A percentile compares a stretch with the other conserved stretches of the same genome.
Evolutionary conservation across 2,113 vertebrate species (phyloP).

Genomic region (Platysteira castanea): DNA sequence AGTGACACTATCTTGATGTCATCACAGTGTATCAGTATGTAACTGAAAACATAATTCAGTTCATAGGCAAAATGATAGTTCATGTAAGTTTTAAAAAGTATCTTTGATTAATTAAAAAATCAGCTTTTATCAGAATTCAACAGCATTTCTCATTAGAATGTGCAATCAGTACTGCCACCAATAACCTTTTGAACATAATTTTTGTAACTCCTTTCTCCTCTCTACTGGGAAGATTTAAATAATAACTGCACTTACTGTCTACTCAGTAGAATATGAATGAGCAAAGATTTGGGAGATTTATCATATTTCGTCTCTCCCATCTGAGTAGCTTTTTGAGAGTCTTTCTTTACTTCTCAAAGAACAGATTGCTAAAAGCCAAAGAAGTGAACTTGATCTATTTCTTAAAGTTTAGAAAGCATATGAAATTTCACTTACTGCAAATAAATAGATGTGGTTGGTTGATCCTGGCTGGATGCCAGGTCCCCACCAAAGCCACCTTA

Average conservation of each 20-base stretch:
- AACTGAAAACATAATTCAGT: background rate
- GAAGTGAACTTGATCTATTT: background rate
- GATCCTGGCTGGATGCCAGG: background rate
- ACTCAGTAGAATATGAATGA: background rate
- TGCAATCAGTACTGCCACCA: background rate
- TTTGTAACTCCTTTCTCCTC: background rate
- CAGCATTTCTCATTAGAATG: background rate
- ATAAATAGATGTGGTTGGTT: background rate
- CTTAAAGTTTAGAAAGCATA: background rate
- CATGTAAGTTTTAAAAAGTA: background rate
- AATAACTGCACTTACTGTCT: background rate
- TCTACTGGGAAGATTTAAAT: background rate
- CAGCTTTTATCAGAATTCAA: background rate
- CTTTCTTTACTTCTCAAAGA: background rate
- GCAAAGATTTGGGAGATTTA: background rate
- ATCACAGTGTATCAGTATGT: background rate
- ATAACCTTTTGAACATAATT: background rate
- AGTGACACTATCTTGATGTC: background rate
- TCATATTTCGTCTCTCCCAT: background rate
- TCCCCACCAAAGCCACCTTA: background rate
- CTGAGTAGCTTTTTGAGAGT: background rate
- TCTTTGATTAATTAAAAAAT: background rate
- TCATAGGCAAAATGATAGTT: background rate
- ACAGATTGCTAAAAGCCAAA: background rate
- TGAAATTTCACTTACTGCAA: background rate